Evolutionary conservation across 2,888 invertebrate species (phyloP).

Genomic region (Halictus ligatus): DNA sequence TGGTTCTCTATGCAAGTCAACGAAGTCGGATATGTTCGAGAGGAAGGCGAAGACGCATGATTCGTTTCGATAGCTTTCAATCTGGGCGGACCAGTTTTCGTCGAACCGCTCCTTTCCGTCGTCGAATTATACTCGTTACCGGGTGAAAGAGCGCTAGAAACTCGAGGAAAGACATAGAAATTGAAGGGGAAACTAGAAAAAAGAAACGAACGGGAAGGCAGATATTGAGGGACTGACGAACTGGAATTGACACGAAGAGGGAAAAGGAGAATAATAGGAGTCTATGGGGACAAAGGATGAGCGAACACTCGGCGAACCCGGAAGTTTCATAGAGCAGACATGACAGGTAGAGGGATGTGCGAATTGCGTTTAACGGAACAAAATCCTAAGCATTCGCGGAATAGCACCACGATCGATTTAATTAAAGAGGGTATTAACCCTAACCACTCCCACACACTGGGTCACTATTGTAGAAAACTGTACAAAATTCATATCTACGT

Average conservation of each 20-base stretch:
- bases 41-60: slow-evolving; percentile 15
- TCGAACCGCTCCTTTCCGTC: slow-evolving; percentile 23
- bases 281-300: slow-evolving; percentile 45
- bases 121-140: slow-evolving; percentile 55
- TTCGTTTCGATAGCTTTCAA: slow-evolving; percentile 31
- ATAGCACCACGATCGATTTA: slow-evolving; percentile 29
- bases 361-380: slow-evolving; percentile 12
- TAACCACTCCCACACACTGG: neutral
- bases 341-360: slow-evolving; percentile 42
- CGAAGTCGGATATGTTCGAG: slow-evolving; percentile 27
- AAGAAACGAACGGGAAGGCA: slow-evolving; percentile 9
- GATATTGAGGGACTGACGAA: slow-evolving; percentile 25
- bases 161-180: neutral
- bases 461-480: too few species aligned
- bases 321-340: slow-evolving; percentile 49
- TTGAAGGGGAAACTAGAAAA: neutral
- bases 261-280: slow-evolving; percentile 47
- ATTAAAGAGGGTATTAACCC: slow-evolving; percentile 18
- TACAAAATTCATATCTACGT: too few species aligned
- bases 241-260: slow-evolving; percentile 47
- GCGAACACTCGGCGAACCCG: slow-evolving; percentile 29
- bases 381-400: slow-evolving; percentile 28
- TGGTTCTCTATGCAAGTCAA: neutral
- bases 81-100: slow-evolving; percentile 54
- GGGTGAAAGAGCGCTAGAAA: slow-evolving; percentile 26